Evolutionary conservation across 2,113 vertebrate genomes (phyloP).

Genomic region (Hydropotes inermis): DNA sequence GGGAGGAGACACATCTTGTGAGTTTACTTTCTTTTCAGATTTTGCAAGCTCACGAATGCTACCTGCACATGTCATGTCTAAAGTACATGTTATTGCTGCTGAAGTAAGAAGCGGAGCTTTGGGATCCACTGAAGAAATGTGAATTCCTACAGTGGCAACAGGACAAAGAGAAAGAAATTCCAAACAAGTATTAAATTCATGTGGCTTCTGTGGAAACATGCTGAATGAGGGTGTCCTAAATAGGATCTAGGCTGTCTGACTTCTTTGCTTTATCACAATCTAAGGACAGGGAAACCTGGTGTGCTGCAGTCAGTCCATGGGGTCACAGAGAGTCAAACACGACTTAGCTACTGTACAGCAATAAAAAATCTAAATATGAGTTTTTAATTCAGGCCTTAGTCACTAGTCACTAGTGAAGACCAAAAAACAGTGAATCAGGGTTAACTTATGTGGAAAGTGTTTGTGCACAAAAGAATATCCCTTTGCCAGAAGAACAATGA

Average conservation of each 20-base stretch:
- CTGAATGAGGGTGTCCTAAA: not conserved
- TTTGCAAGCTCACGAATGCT: not conserved
- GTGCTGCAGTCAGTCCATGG: no score
- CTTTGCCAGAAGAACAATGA: not conserved
- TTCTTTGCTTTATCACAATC: not conserved
- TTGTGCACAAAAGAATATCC: not conserved
- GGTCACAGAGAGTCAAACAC: no score
- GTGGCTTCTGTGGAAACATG: not conserved
- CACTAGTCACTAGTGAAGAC: not conserved
- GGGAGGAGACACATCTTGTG: not conserved
- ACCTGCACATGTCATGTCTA: not conserved
- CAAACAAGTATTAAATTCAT: not conserved
- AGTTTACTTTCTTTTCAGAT: not conserved
- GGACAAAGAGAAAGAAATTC: not conserved
- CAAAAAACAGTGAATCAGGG: not conserved
- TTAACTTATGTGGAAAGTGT: not conserved
- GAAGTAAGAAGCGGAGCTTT: not conserved
- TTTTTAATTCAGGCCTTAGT: not conserved
- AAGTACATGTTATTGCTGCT: not conserved
- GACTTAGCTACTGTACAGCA: no score
- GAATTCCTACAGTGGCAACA: not conserved
- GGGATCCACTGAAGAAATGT: not conserved
- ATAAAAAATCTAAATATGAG: not conserved
- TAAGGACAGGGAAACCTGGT: no score
- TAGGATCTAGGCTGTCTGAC: not conserved